phyloP scores from a whole-genome alignment of 2,888 invertebrate genomes.

The Galeruca laticollis region DNA sequence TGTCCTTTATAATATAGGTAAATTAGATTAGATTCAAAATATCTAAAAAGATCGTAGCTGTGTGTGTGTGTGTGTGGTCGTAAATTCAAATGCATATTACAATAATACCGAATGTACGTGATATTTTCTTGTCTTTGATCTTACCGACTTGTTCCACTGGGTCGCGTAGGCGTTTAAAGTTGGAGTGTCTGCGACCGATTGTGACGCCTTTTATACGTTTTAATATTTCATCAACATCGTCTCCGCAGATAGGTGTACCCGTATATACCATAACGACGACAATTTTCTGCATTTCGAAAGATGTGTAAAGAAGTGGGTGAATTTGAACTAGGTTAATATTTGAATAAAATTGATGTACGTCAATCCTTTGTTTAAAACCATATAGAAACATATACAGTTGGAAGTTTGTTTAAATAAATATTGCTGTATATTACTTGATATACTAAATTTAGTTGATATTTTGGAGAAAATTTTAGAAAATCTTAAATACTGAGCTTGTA shows the following conservation, averaged over 20 bases:
- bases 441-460: too few species aligned
- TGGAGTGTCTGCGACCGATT: conserved; percentile 38
- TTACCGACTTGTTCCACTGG: conserved; percentile 33
- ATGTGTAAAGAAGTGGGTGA: not conserved
- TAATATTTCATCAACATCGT: conserved; percentile 52
- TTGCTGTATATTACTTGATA: too few species aligned
- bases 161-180: conserved; percentile 44
- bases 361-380: too few species aligned
- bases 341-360: not conserved
- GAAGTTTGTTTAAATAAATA: too few species aligned
- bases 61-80: conserved; percentile 42
- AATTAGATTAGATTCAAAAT: conserved; percentile 8
- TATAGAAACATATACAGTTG: too few species aligned
- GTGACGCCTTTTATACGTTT: conserved; percentile 48
- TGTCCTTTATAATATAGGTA: too few species aligned
- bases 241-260: conserved; percentile 36
- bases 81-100: conserved; percentile 40
- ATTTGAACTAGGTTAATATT: not conserved
- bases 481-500: too few species aligned
- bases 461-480: too few species aligned
- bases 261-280: not conserved
- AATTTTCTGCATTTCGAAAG: not conserved
- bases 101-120: conserved; percentile 41
- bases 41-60: conserved; percentile 20
- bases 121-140: conserved; percentile 44